phyloP scores from a whole-genome alignment of 1,140 invertebrate genomes.

The Drosophila saltans region DNA sequence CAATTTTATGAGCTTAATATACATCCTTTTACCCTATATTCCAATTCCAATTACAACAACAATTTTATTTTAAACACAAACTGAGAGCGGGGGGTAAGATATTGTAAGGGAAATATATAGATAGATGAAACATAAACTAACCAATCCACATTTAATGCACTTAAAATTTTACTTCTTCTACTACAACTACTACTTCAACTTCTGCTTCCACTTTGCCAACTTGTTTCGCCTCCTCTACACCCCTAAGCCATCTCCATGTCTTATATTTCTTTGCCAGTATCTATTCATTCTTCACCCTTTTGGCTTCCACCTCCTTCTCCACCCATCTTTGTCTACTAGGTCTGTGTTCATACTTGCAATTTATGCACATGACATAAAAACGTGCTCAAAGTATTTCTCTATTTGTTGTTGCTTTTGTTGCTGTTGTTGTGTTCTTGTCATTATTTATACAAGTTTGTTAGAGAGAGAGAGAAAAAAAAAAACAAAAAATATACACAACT shows the following conservation, averaged over 20 bases:
- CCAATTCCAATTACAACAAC: too few relatives aligned
- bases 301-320: too few relatives aligned
- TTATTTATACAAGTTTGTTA: slow-evolving; percentile 35
- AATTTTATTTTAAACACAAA: background rate
- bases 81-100: background rate
- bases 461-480: too few relatives aligned
- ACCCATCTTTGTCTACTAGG: background rate
- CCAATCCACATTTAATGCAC: slow-evolving; percentile 67
- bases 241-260: too few relatives aligned
- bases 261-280: background rate
- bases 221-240: background rate
- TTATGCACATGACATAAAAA: slow-evolving; percentile 77
- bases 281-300: background rate
- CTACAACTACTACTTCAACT: background rate
- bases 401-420: slow-evolving; percentile 6
- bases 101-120: too few relatives aligned
- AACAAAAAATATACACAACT: background rate
- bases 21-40: background rate
- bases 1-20: too few relatives aligned
- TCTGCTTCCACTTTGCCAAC: slow-evolving; percentile 2
- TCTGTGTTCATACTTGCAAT: slow-evolving; percentile 40
- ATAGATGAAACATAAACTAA: slow-evolving; percentile 9
- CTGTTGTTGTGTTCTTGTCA: slow-evolving; percentile 23
- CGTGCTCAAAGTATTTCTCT: slow-evolving; percentile 44
- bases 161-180: slow-evolving; percentile 44